phyloP scores from a whole-genome alignment of 2,113 vertebrate species.

The Antechinus stuartii region DNA sequence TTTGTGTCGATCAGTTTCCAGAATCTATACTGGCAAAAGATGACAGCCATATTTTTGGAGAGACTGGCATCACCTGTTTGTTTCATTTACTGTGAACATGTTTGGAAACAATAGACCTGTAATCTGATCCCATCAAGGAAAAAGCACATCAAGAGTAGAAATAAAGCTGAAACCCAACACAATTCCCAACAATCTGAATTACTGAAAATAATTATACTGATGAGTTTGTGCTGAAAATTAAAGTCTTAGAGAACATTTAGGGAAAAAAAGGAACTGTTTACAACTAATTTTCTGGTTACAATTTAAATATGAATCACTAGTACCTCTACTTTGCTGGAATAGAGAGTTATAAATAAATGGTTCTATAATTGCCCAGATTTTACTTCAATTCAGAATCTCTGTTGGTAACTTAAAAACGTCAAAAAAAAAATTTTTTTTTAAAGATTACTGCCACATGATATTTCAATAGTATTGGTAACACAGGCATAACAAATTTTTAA shows the following conservation, averaged over 20 bases:
- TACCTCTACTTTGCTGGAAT: background rate
- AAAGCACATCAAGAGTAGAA: background rate
- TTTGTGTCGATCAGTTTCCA: slow-evolving; percentile 65
- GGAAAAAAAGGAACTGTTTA: background rate
- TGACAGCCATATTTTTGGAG: background rate
- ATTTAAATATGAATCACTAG: background rate
- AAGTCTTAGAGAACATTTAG: background rate
- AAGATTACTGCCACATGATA: background rate
- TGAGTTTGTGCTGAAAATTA: background rate
- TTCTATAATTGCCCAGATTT: background rate
- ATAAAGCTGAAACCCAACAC: background rate
- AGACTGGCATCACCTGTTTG: slow-evolving; percentile 81
- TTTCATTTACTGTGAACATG: slow-evolving; percentile 78
- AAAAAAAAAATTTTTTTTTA: background rate
- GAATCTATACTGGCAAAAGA: background rate
- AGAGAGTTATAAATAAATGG: background rate
- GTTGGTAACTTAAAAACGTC: background rate
- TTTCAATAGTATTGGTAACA: background rate
- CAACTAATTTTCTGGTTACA: background rate
- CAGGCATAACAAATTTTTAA: background rate
- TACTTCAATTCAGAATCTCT: background rate
- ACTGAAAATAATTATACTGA: background rate
- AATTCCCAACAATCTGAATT: background rate
- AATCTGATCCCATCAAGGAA: slow-evolving; percentile 77
- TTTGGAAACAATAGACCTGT: slow-evolving; percentile 81